Conservation (phyloP, 1,140 invertebrate genomes). For the Microplitis demolitor region DNA sequence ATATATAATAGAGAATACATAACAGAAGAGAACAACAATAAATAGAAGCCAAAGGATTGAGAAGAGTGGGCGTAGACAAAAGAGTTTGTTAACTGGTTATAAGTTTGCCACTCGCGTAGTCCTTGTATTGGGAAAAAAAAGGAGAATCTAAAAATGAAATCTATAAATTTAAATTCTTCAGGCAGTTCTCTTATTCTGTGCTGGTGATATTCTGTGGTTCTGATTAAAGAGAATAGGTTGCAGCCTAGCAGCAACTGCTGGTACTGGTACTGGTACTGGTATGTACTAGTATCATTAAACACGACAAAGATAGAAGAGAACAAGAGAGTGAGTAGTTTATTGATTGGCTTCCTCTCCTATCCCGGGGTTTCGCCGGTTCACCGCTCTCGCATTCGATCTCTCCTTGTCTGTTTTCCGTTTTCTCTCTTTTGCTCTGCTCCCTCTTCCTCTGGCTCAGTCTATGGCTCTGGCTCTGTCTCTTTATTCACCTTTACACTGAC, state of each 20-base stretch:
- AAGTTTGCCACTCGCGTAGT: too few relatives aligned
- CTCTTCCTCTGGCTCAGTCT: background rate
- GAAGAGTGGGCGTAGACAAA: slow-evolving; percentile 60
- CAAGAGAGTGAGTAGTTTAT: slow-evolving; percentile 49
- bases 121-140: too few relatives aligned
- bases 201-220: too few relatives aligned
- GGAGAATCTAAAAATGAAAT: too few relatives aligned
- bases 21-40: background rate
- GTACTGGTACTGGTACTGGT: slow-evolving; percentile 21
- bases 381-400: slow-evolving; percentile 38
- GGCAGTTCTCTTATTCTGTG: too few relatives aligned
- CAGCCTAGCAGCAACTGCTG: slow-evolving; percentile 15
- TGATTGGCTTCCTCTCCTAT: slow-evolving; percentile 57
- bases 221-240: too few relatives aligned
- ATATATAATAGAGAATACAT: background rate
- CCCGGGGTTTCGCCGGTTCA: slow-evolving; percentile 46
- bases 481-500: too few relatives aligned
- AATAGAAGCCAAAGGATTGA: background rate
- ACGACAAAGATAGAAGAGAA: slow-evolving; percentile 42
- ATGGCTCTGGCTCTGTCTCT: background rate
- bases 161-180: too few relatives aligned
- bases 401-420: slow-evolving; percentile 36
- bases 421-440: slow-evolving; percentile 26
- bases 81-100: slow-evolving; percentile 47
- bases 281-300: background rate